These are phyloP conservation scores for Stegodyphus dumicola DNA, from an alignment of 1,140 invertebrate species.

Conservation along the genomic window DNA sequence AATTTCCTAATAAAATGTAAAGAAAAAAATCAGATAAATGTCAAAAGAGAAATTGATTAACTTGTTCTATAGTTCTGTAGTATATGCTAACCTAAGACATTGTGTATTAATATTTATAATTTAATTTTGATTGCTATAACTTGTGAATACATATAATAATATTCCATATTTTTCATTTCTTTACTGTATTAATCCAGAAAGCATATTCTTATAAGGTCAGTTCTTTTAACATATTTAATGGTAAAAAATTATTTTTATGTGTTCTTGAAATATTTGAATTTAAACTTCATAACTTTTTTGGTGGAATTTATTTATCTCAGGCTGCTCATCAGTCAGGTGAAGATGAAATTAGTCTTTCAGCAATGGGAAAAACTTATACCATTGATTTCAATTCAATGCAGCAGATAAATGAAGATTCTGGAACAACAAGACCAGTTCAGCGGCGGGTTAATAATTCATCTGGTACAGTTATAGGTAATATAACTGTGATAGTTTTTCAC, in stretches of 20 bases:
- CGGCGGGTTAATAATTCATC: slow-evolving; percentile 70
- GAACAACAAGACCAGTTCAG: slow-evolving; percentile 90
- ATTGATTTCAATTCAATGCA: slow-evolving; percentile 97
- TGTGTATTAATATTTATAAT: no score
- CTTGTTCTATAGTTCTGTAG: no score
- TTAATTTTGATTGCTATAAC: no score
- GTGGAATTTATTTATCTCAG: slow-evolving; percentile 70
- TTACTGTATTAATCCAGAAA: no score
- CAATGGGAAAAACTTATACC: slow-evolving; percentile 91
- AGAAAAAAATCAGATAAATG: no score
- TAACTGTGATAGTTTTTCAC: no score
- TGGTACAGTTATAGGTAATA: slow-evolving; percentile 20
- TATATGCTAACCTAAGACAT: no score
- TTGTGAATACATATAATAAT: no score
- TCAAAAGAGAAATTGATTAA: no score
- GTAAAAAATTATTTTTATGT: background rate
- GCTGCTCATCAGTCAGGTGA: slow-evolving; percentile 92
- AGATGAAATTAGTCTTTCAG: slow-evolving; percentile 92
- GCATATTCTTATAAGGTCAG: no score
- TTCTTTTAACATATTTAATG: background rate
- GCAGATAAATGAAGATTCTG: slow-evolving; percentile 97
- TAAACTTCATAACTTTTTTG: background rate
- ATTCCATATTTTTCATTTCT: no score
- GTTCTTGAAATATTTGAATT: background rate
- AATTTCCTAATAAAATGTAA: no score